These are phyloP conservation scores for Gortyna flavago DNA, from an alignment of 2,888 invertebrate species.

Conservation along the genomic window DNA sequence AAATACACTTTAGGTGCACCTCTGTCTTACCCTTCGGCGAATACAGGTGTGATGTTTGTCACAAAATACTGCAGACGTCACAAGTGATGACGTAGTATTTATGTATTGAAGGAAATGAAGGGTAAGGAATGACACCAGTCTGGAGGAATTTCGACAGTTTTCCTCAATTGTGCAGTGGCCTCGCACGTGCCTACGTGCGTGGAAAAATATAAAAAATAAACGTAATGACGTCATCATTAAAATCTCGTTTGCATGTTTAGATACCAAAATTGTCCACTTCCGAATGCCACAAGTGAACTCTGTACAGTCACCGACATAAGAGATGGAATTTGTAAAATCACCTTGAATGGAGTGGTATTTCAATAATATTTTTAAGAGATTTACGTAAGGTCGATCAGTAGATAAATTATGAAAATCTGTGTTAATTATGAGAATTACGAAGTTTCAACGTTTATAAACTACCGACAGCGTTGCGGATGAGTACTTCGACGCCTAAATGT, in stretches of 20 bases:
- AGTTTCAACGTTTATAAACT: not conserved
- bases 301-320: conserved; percentile 20
- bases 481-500: too few relatives aligned
- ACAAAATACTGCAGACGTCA: not conserved
- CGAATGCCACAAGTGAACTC: conserved; percentile 15
- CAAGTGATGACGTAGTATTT: not conserved
- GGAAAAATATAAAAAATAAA: conserved; percentile 25
- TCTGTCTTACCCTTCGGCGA: not conserved
- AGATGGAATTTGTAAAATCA: not conserved
- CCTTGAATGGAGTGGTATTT: not conserved
- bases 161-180: conserved; percentile 17
- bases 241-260: conserved; percentile 54
- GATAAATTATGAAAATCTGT: not conserved
- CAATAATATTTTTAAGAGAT: not conserved
- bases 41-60: not conserved
- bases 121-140: not conserved
- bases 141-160: conserved; percentile 1
- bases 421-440: too few relatives aligned
- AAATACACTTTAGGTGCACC: not conserved
- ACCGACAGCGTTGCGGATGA: too few relatives aligned
- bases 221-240: conserved; percentile 51
- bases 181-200: not conserved
- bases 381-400: not conserved
- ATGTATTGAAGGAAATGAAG: not conserved
- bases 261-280: conserved; percentile 53